These are phyloP conservation scores for Enteromius afrohamiltoni DNA, from an alignment of 2,797 vertebrate genomes.

Conservation along the genomic window DNA sequence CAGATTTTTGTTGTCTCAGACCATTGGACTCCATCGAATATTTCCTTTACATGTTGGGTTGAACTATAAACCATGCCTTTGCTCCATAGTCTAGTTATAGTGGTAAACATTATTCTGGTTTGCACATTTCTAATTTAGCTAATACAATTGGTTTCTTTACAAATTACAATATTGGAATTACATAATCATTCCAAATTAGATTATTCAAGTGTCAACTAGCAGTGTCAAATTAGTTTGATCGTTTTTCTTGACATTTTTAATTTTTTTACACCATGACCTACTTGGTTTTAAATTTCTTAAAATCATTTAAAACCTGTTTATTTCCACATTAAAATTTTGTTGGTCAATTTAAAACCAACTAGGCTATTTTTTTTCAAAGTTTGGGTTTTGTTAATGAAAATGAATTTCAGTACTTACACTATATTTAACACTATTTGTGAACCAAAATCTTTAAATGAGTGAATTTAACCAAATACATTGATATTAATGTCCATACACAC, in stretches of 20 bases:
- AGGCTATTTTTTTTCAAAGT: background rate
- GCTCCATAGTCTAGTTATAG: background rate
- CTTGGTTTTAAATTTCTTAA: background rate
- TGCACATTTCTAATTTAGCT: background rate
- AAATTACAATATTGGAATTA: background rate
- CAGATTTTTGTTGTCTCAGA: background rate
- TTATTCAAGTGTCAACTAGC: background rate
- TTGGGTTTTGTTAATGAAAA: background rate
- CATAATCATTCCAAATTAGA: background rate
- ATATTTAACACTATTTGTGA: no score
- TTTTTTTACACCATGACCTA: background rate
- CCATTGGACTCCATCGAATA: background rate
- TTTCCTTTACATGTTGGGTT: background rate
- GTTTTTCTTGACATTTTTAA: background rate
- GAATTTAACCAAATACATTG: no score
- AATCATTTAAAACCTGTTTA: background rate
- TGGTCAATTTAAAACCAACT: background rate
- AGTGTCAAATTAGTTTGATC: background rate
- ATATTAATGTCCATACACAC: background rate
- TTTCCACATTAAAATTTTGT: background rate
- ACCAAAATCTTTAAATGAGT: no score
- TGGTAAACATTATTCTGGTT: background rate
- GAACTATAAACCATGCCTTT: background rate
- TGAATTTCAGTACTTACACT: background rate
- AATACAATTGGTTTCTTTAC: background rate